Percentiles rank a stretch among this genome's conserved stretches.
Conservation (phyloP, 2,797 vertebrate species). For the Platyrinchus mystaceus region DNA sequence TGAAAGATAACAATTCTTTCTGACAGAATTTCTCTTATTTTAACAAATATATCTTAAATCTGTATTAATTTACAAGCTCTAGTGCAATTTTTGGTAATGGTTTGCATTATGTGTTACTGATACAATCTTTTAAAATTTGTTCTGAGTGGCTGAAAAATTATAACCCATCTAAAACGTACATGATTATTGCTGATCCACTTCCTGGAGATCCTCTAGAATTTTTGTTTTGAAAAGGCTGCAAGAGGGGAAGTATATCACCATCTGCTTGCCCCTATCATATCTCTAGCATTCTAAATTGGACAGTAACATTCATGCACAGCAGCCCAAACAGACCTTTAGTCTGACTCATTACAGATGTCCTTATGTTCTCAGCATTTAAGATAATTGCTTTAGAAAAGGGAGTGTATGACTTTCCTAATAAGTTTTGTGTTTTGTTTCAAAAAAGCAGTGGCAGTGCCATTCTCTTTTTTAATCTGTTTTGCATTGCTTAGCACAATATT, state of each 20-base stretch:
- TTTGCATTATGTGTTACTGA: not conserved
- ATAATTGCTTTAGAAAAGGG: not conserved
- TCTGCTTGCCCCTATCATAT: not conserved
- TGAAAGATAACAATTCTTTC: not conserved
- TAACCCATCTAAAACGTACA: not conserved
- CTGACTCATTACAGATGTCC: not conserved
- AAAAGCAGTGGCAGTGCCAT: not conserved
- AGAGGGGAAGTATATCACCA: not conserved
- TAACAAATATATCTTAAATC: not conserved
- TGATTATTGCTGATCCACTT: not conserved
- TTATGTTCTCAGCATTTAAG: constrained; percentile 7
- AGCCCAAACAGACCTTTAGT: not conserved
- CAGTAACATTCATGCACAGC: not conserved
- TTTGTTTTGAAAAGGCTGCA: not conserved
- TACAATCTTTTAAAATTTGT: not conserved
- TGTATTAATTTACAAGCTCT: not conserved
- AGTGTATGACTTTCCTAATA: not conserved
- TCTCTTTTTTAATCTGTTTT: constrained; percentile 35
- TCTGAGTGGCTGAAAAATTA: not conserved
- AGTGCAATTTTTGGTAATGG: not conserved
- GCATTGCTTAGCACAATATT: not conserved
- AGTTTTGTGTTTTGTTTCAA: not conserved
- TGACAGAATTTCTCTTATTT: not conserved
- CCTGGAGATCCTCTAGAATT: not conserved
- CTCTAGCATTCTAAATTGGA: not conserved